A percentile compares a stretch with the other conserved stretches of the same genome.
These are phyloP conservation scores for Danionella cerebrum DNA, from an alignment of 2,113 vertebrate species.

Conservation along the genomic window DNA sequence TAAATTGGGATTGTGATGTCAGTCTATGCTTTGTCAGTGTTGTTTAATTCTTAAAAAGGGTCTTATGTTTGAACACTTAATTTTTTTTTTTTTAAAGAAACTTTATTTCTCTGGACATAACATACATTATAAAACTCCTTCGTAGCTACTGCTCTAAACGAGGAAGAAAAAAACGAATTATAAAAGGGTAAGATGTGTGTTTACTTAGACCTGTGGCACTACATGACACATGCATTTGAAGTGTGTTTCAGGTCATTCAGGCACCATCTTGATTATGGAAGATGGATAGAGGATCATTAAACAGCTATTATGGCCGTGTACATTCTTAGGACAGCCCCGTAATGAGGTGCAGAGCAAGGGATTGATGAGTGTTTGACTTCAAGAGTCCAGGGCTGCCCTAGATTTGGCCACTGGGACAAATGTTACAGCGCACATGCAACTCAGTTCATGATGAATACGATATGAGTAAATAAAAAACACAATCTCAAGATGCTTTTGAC, in stretches of 20 bases:
- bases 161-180: no score
- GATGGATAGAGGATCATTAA: constrained; percentile 50
- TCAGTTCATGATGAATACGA: background rate
- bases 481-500: no score
- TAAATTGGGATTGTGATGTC: no score
- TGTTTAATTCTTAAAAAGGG: no score
- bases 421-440: background rate
- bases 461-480: no score
- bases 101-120: no score
- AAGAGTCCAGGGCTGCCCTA: constrained; percentile 27
- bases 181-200: no score
- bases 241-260: constrained; percentile 26
- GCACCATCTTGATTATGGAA: constrained; percentile 39
- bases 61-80: no score
- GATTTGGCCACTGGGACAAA: constrained; percentile 18
- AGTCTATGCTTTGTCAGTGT: no score
- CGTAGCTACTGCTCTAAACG: no score
- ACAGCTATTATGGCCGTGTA: constrained; percentile 44
- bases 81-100: no score
- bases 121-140: no score
- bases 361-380: constrained; percentile 35
- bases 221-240: constrained; percentile 22
- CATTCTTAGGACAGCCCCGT: constrained; percentile 40
- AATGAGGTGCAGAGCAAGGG: constrained; percentile 42
- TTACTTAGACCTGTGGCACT: background rate